Evolutionary conservation across 2,797 vertebrate genomes (phyloP).

Genomic region (Catharus ustulatus): DNA sequence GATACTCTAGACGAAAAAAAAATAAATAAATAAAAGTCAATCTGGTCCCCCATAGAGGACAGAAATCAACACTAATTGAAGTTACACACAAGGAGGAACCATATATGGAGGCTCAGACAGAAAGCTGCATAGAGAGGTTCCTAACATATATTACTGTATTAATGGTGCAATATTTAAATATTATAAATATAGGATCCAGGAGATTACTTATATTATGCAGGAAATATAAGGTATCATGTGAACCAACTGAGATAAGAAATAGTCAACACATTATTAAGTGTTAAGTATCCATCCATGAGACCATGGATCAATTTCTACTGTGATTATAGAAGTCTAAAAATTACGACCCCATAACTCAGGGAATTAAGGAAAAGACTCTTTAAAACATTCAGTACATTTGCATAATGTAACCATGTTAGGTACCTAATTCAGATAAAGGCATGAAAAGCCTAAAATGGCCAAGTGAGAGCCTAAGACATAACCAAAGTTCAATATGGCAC

Average conservation of each 20-base stretch:
- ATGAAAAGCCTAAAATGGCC: background rate
- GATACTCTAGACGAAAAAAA: background rate
- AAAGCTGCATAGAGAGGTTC: background rate
- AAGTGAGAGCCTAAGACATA: background rate
- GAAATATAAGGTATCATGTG: background rate
- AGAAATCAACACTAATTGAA: background rate
- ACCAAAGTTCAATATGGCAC: background rate
- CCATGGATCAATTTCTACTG: background rate
- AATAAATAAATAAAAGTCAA: background rate
- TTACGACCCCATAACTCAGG: background rate
- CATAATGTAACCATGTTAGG: background rate
- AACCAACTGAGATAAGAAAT: background rate
- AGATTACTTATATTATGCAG: background rate
- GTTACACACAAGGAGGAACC: background rate
- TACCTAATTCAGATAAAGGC: background rate
- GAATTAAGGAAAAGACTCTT: background rate
- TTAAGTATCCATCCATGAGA: no score
- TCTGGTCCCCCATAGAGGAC: background rate
- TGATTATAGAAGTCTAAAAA: background rate
- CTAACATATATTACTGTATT: background rate
- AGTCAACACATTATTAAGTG: background rate
- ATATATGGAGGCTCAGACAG: background rate
- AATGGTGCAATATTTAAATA: background rate
- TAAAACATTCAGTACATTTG: background rate
- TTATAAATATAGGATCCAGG: background rate